Evolutionary conservation across 2,797 vertebrate species (phyloP), one percentile per base, ranked within the genome.

Genomic region (Microctenopoma stevenorrisi): DNA sequence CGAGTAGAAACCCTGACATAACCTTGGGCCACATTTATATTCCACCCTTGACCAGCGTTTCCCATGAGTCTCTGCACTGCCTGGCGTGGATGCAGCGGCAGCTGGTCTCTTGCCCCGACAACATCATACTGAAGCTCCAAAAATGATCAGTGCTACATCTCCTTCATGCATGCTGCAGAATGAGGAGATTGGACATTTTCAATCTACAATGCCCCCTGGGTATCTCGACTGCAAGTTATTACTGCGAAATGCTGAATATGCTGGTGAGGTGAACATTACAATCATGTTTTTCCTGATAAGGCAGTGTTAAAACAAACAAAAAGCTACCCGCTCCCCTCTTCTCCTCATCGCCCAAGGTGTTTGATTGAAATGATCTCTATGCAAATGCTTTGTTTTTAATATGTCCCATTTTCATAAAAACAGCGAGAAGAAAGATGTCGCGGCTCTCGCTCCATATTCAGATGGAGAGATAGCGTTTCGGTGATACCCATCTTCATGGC

Each of bases 321-420:
- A 75, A 84, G 73, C 66, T 22, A 7, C 64, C 68, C 43, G 5
- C 62, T 5, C 46, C 56, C 51, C 52, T 9, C 22, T 53, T 72
- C 84, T 79, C 56, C 68, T 60, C 59, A n/a, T 56, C 67, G 83
- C 87, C 80, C 76, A 73, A 81, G 90, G 86, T 88, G 79, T 79
- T 59, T 88, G 86, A 90, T 89, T 78, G 89, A 92, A 91, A 85
- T 87, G 85, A 90, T 91, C 88, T 91, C 84, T 87, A 91, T 92
- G 87, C 88, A 91, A 91, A 91, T 86, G 81, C 66, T 50, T 64
- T 22, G 43, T 83, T 88, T 87, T 90, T 87, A 88, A 90, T 89
- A 83, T 87, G 85, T 81, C 59, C 85, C 69, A 84, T 91, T 91
- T 92, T 91, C 85, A 89, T 87, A 86, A 88, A 83, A 83, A 81